Evolutionary conservation across 2,888 invertebrate genomes (phyloP).

Genomic region (Unio pictorum): DNA sequence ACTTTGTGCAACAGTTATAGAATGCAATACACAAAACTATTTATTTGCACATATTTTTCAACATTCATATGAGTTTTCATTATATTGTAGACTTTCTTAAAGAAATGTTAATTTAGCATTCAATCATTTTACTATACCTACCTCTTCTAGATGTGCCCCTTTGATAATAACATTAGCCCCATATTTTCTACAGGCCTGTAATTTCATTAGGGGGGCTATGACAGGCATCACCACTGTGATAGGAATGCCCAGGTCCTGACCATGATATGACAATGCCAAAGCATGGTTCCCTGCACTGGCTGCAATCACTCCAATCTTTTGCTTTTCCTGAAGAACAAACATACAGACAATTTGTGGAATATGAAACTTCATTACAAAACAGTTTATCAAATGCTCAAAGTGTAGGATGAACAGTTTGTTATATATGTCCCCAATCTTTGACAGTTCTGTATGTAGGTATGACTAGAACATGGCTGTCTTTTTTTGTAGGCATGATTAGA

Average conservation of each 20-base stretch:
- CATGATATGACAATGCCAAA: constrained; percentile 86
- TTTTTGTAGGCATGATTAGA: too few species aligned
- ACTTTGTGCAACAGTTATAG: too few species aligned
- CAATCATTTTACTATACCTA: constrained; percentile 21
- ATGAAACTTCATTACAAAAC: neutral
- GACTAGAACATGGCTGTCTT: too few species aligned
- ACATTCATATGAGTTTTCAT: too few species aligned
- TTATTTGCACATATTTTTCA: too few species aligned
- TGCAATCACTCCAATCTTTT: constrained; percentile 79
- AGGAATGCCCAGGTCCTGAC: constrained; percentile 76
- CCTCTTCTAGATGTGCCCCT: constrained; percentile 87
- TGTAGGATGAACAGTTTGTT: neutral
- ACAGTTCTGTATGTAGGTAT: too few species aligned
- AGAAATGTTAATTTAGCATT: too few species aligned
- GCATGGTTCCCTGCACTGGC: constrained; percentile 97
- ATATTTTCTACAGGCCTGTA: constrained; percentile 87
- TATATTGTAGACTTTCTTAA: too few species aligned
- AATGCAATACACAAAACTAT: too few species aligned
- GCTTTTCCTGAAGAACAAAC: too few species aligned
- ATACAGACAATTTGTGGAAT: neutral
- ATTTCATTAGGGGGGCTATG: constrained; percentile 96
- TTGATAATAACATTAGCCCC: constrained; percentile 88
- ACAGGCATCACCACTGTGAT: constrained; percentile 94
- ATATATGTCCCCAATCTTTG: too few species aligned
- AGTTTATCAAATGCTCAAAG: neutral